Evolutionary conservation across 2,797 vertebrate genomes (phyloP).

Genomic region (Geranospiza caerulescens): DNA sequence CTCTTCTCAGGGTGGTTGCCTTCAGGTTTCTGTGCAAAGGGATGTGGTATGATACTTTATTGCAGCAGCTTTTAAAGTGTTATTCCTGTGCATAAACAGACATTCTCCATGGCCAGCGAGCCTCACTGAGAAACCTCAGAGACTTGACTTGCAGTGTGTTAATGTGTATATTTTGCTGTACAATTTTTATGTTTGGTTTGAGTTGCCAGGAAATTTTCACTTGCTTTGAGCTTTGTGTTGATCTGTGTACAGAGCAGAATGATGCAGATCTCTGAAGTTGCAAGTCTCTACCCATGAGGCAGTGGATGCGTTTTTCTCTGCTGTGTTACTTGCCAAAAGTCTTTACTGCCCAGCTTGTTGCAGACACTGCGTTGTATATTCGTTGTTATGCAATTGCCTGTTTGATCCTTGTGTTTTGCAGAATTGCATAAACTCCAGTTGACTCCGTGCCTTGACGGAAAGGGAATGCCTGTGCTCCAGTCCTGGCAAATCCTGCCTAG

Average conservation of each 20-base stretch:
- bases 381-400: neutral
- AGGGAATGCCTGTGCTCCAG: neutral
- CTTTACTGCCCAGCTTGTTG: neutral
- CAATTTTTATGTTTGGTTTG: neutral
- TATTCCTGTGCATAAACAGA: neutral
- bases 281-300: neutral
- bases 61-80: neutral
- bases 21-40: neutral
- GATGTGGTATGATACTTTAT: neutral
- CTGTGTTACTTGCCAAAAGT: neutral
- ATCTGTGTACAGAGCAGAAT: fast-evolving
- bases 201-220: neutral
- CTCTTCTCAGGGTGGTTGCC: neutral
- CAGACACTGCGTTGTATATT: neutral
- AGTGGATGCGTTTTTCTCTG: neutral
- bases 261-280: neutral
- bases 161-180: neutral
- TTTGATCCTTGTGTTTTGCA: neutral
- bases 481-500: neutral
- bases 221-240: fast-evolving
- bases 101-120: fast-evolving
- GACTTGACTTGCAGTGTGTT: neutral
- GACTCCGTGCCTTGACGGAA: neutral
- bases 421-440: neutral
- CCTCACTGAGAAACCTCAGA: neutral